Evolutionary conservation across 2,113 vertebrate genomes (phyloP).

Genomic region (Notarius lentiginosus): DNA sequence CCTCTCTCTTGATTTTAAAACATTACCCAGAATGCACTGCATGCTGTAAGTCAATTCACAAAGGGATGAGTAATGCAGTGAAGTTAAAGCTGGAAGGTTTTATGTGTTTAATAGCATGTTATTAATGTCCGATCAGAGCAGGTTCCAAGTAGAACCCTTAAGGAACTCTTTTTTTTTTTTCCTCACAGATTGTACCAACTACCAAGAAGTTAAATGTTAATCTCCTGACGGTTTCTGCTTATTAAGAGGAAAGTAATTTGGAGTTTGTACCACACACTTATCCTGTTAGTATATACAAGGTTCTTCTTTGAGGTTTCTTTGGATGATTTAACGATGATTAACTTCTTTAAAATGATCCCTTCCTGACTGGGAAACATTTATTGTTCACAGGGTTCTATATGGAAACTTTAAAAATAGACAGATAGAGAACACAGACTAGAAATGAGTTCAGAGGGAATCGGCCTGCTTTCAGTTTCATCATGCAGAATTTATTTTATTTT

Average conservation of each 20-base stretch:
- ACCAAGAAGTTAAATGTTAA: not conserved
- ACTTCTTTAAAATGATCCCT: too few relatives aligned
- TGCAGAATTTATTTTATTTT: too few relatives aligned
- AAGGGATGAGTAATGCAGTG: not conserved
- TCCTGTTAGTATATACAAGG: not conserved
- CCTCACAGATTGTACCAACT: not conserved
- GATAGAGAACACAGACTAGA: too few relatives aligned
- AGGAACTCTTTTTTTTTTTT: not conserved
- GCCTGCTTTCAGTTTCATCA: too few relatives aligned
- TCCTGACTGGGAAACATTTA: too few relatives aligned
- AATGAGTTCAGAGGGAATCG: too few relatives aligned
- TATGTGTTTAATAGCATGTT: not conserved
- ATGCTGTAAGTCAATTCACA: not conserved
- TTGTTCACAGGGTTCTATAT: too few relatives aligned
- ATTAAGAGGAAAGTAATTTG: not conserved
- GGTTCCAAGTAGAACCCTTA: not conserved
- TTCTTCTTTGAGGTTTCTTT: not conserved
- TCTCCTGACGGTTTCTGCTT: not conserved
- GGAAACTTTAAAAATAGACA: too few relatives aligned
- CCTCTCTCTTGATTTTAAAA: not conserved
- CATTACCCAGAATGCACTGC: not conserved
- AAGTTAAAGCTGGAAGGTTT: not conserved
- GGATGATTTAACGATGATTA: not conserved
- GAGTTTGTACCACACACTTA: not conserved
- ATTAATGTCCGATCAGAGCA: not conserved